Percentiles rank a stretch among this genome's conserved stretches.
Conservation (phyloP, 1,140 invertebrate genomes). For the Choristoneura fumiferana region DNA sequence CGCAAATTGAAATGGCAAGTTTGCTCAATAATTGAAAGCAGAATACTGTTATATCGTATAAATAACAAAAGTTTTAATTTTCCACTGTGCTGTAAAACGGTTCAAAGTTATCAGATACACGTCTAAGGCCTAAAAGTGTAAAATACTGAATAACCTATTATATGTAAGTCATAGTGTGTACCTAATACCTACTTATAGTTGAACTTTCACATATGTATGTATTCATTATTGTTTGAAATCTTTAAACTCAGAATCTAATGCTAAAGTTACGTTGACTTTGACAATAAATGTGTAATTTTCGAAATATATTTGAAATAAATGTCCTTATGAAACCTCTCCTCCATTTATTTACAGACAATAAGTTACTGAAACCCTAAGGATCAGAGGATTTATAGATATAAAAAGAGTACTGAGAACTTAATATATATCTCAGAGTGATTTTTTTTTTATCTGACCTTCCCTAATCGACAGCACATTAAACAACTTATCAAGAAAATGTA, state of each 20-base stretch:
- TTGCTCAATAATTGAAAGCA: too few relatives aligned
- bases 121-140: not conserved
- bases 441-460: too few relatives aligned
- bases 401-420: too few relatives aligned
- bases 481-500: too few relatives aligned
- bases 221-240: constrained; percentile 33
- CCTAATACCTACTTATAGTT: constrained; percentile 3
- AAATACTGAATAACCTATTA: not conserved
- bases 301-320: constrained; percentile 58
- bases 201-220: constrained; percentile 22
- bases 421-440: too few relatives aligned
- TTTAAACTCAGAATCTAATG: constrained; percentile 46
- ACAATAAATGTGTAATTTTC: constrained; percentile 74
- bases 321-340: constrained; percentile 33
- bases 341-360: not conserved
- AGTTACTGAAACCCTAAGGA: too few relatives aligned
- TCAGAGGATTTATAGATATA: too few relatives aligned
- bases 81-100: not conserved
- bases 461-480: too few relatives aligned
- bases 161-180: not conserved
- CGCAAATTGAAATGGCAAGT: too few relatives aligned
- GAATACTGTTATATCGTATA: not conserved
- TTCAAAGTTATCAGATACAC: not conserved
- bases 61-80: not conserved
- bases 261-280: constrained; percentile 72